Base-by-base conservation (phyloP, 1,140 invertebrate species). In the Drosophila yakuba region DNA sequence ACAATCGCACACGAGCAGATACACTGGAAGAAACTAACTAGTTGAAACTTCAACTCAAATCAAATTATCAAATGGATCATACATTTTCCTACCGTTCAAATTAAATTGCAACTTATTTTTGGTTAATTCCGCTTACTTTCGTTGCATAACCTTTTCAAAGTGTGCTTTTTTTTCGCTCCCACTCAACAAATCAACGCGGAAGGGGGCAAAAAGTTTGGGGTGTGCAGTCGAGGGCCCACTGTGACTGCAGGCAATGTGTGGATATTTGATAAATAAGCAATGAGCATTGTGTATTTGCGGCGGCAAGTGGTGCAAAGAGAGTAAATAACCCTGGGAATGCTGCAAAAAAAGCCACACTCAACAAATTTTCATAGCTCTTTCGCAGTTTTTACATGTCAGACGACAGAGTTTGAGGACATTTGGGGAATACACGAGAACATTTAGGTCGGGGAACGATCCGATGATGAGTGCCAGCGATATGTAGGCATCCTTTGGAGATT, bases 251-350 rank as follows among this genome's bases (percentile, higher is more conserved):
- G 63, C 63, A 74, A 78, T 67, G 80, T 80, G 83, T 80, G 79
- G 67, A 89, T 80, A 83, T 89, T 83, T 89, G 83, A 89, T 89
- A 89, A 89, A 88, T 88, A 88, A 89, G 85, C 83, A 88, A 88
- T 88, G 83, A 71, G 61, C 52, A n/a, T 71, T 71, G 58, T 44
- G 57, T 39, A 77, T 55, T 68, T 68, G 67, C 67, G 64, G 63
- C 44, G 41, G 3, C 4, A 15, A 17, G 6, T 12, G 48, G 17
- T 20, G 20, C 17, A 14, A 52, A 20, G 23, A 20, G 41, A 7
- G 38, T 2, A n/a, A 23, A 39, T 32, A 48, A 43, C 25, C 44
- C 61, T 44, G 74, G 47, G 55, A 69, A 51, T 48, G 41, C 45
- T 50, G 28, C 36, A 54, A 39, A 77, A 81, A 60, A 60, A 59